Evolutionary conservation across 2,888 invertebrate genomes (phyloP).

Genomic region (Thymelicus acteon): DNA sequence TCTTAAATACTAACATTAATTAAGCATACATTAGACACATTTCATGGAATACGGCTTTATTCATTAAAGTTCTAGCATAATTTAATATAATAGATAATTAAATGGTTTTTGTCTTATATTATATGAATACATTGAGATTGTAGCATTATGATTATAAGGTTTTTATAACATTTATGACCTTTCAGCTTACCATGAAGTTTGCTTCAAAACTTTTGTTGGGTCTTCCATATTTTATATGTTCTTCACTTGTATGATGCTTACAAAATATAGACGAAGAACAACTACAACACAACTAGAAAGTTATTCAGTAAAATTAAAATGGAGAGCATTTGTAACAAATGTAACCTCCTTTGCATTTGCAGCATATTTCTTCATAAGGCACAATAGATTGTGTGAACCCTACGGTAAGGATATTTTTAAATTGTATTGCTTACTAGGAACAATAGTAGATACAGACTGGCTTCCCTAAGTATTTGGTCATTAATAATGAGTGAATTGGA

Average conservation of each 20-base stretch:
- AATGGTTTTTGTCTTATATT: neutral
- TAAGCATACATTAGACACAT: constrained; percentile 7
- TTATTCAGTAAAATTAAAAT: constrained; percentile 91
- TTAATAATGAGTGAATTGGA: no score
- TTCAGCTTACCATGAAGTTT: constrained; percentile 93
- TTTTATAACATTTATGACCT: constrained; percentile 45
- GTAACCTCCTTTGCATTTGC: constrained; percentile 90
- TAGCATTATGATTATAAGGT: neutral
- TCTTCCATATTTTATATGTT: constrained; percentile 95
- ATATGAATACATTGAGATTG: no score
- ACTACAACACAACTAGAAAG: constrained; percentile 84
- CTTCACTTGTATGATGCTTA: constrained; percentile 89
- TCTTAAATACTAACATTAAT: constrained; percentile 4
- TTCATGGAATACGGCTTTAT: constrained; percentile 16
- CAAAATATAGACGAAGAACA: constrained; percentile 86
- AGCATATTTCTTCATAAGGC: constrained; percentile 95
- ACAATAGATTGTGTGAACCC: constrained; percentile 96
- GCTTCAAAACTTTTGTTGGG: constrained; percentile 94
- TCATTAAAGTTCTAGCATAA: neutral
- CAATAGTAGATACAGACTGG: no score
- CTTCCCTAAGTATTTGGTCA: no score
- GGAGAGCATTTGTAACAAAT: constrained; percentile 90
- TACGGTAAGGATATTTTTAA: constrained; percentile 87
- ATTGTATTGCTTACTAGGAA: neutral
- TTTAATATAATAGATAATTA: constrained; percentile 4